Evolutionary conservation across 1,140 invertebrate genomes (phyloP), one percentile per base, ranked within the genome.

Genomic region (Drosophila kurseongensis): DNA sequence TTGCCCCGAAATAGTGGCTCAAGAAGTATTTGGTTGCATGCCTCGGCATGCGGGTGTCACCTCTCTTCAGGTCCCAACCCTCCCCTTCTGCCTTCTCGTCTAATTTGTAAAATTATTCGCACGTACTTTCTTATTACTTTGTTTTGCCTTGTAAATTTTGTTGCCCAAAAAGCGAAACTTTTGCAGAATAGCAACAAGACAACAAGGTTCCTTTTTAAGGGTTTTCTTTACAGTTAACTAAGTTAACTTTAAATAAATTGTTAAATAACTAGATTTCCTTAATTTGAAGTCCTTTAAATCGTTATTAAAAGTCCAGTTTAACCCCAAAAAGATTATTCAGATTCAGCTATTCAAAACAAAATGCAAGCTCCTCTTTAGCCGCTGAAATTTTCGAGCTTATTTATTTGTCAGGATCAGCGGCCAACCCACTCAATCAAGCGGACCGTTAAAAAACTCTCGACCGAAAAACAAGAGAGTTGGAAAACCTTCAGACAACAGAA

Each of bases 41-140:
- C 29, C 54, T 36, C 61, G 44, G 54, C 54, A 63, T 51, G 67
- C 41, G 73, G 62, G 36, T 75, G 73, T 75, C 48, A 42, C 29
- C 51, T 35, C 36, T n/a, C 44, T 40, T n/a, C 14, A 10, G 16
- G n/a, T 42, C 4, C 48, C 23, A 13, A 14, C 14, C 27, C 66
- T 50, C 41, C 40, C 41, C 40, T 13, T 32, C n/a, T 5, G 18
- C 8, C 12, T 35, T 29, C 54, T 56, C 61, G 54, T 79, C 57
- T 84, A 79, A 83, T 79, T 83, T 84, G 66, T 69, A 77, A 84
- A 76, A 85, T 84, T 84, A 80, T 86, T 86, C 59, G 58, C 81
- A 85, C 78, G 73, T 85, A 86, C 81, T 86, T 84, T 85, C 67
- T 80, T 84, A 84, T 85, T 82, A 77, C 74, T 82, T 82, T 79